phyloP scores from a whole-genome alignment of 2,797 vertebrate species.

The Calcarius lapponicus region DNA sequence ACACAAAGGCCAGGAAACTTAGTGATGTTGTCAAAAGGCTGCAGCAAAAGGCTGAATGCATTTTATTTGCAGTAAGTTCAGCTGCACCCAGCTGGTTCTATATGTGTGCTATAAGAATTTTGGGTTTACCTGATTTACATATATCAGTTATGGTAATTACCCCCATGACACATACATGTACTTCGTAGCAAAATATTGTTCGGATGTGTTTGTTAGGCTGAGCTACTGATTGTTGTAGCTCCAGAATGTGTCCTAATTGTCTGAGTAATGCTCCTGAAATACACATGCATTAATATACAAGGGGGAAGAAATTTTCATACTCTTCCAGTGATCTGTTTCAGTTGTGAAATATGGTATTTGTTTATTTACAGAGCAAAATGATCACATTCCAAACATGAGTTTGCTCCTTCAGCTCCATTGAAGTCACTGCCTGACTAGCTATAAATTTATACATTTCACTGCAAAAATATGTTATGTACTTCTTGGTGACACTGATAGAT shows the following conservation, averaged over 20 bases:
- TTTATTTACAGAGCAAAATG: background rate
- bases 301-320: background rate
- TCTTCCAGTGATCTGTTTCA: background rate
- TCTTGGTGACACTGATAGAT: background rate
- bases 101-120: background rate
- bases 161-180: background rate
- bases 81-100: background rate
- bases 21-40: background rate
- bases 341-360: background rate
- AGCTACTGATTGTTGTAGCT: background rate
- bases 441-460: background rate
- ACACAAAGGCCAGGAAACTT: background rate
- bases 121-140: background rate
- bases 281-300: background rate
- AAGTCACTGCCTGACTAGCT: background rate
- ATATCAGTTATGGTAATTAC: background rate
- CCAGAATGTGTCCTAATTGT: background rate
- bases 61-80: background rate
- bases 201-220: background rate
- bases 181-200: background rate
- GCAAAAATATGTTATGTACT: background rate
- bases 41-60: background rate
- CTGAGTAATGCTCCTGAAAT: background rate
- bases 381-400: background rate
- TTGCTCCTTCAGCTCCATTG: background rate